Percentiles rank a stretch among this genome's conserved stretches.
These are phyloP conservation scores for Microctenopoma lineatum DNA, from an alignment of 2,797 vertebrate genomes.

Conservation along the genomic window DNA sequence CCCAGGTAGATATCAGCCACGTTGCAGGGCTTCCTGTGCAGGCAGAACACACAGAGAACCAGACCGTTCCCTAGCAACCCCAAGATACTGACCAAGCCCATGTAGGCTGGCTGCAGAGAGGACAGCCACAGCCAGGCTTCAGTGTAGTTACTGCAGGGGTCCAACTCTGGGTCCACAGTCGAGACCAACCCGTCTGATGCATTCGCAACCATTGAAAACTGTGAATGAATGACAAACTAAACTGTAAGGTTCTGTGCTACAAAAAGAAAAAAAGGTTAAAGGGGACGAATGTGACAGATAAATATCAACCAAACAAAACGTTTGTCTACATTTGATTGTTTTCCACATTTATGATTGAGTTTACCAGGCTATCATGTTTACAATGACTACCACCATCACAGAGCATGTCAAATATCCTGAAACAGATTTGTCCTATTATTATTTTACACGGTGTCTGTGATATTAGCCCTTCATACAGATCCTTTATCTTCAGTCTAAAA, in stretches of 20 bases:
- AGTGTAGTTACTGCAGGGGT: conserved; percentile 44
- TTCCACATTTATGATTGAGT: background rate
- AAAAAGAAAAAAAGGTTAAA: background rate
- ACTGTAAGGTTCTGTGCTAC: no score
- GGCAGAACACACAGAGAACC: conserved; percentile 85
- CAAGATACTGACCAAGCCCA: conserved; percentile 83
- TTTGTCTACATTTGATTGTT: background rate
- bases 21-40: conserved; percentile 85
- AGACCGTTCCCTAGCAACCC: conserved; percentile 86
- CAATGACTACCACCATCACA: no score
- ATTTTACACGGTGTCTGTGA: no score
- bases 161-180: conserved; percentile 10
- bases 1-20: conserved; percentile 91
- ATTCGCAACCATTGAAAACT: conserved; percentile 62
- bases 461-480: no score
- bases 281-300: background rate
- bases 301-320: no score
- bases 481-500: background rate
- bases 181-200: conserved; percentile 20
- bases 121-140: conserved; percentile 77
- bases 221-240: conserved; percentile 17
- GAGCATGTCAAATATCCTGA: no score
- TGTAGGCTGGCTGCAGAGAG: conserved; percentile 80
- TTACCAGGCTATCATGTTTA: background rate
- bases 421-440: no score